Evolutionary conservation across 2,888 invertebrate genomes (phyloP).

Genomic region (Agrenia bidenticulata): DNA sequence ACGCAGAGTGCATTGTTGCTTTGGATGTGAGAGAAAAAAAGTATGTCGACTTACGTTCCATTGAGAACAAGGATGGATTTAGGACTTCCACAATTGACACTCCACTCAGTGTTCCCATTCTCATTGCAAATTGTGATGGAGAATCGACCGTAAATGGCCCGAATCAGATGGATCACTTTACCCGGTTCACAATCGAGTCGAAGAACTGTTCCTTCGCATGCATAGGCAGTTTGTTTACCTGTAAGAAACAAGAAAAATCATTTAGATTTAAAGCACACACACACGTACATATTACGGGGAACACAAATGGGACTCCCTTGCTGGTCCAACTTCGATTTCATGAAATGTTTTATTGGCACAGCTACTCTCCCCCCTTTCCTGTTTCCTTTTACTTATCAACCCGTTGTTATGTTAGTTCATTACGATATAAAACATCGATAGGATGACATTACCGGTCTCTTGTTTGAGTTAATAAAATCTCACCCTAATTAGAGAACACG

Average conservation of each 20-base stretch:
- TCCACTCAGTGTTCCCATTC: conserved; percentile 94
- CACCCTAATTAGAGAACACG: conserved; percentile 12
- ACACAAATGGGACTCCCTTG: neutral
- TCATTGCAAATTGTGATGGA: conserved; percentile 95
- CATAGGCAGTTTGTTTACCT: conserved; percentile 87
- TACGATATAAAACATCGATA: conserved; percentile 14
- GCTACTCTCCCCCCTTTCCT: neutral
- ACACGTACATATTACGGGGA: neutral
- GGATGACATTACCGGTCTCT: conserved; percentile 14
- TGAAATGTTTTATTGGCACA: no score
- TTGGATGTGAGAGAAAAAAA: conserved; percentile 9
- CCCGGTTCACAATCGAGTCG: conserved; percentile 85
- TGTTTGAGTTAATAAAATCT: conserved; percentile 17
- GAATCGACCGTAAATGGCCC: conserved; percentile 93
- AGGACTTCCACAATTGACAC: conserved; percentile 91
- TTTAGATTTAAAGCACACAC: neutral
- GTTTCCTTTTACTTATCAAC: conserved; percentile 12
- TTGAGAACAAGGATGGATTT: conserved; percentile 84
- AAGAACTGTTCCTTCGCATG: conserved; percentile 88
- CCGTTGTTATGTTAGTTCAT: conserved; percentile 8
- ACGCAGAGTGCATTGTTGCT: neutral
- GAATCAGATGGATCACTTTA: conserved; percentile 84
- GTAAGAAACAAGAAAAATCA: conserved; percentile 54
- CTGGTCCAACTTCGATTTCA: neutral
- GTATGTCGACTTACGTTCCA: conserved; percentile 67